Base-by-base conservation (phyloP, 2,888 invertebrate genomes). In the Ernsta delagoae region DNA sequence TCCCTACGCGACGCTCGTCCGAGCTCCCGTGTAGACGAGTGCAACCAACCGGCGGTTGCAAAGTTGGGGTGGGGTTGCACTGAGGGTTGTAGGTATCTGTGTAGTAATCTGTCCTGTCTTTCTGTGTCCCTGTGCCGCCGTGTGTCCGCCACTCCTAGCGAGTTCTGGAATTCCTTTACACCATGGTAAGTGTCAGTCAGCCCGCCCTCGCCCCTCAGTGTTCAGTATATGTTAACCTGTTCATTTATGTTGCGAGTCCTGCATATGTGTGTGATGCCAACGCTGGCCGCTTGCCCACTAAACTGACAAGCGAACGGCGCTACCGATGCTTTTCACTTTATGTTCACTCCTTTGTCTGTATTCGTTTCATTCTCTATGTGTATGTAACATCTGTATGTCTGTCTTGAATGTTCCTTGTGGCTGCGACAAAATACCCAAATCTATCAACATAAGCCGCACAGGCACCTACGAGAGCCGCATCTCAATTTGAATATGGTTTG, bases 111-210 rank as follows among this genome's bases (percentile, higher is more conserved):
- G 94, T 94, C 94, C 94, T 94, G 94, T 94, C 94, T 94, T 94
- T 94, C 94, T 95, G 95, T 95, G 95, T 95, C 95, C 95, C 95
- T 95, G 95, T 94, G 94, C 94, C 94, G 94, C 94, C 94, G 93
- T 93, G 93, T 95, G 95, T 95, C 94, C 95, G 95, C 95, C 95
- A 95, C 94, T 95, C 94, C 96, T 97, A 98, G 98, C 97, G 97
- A 97, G 96, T 98, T 98, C 97, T 98, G 98, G 98, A 98, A 97
- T 96, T 98, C 97, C 96, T 98, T 98, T 97, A 97, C 97, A 96
- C 97, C 98, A 96, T 97, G 98, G 98, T 98, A 98, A 98, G 98
- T 98, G 96, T 95, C 96, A 95, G 94, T 94, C 94, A 93, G 89
- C 91, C 93, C 92, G 90, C 94, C 94, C 93, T 92, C 93, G 92